Percentiles rank a stretch among this genome's conserved stretches.
Conservation (phyloP, 1,140 invertebrate genomes). For the Eufriesea mexicana region DNA sequence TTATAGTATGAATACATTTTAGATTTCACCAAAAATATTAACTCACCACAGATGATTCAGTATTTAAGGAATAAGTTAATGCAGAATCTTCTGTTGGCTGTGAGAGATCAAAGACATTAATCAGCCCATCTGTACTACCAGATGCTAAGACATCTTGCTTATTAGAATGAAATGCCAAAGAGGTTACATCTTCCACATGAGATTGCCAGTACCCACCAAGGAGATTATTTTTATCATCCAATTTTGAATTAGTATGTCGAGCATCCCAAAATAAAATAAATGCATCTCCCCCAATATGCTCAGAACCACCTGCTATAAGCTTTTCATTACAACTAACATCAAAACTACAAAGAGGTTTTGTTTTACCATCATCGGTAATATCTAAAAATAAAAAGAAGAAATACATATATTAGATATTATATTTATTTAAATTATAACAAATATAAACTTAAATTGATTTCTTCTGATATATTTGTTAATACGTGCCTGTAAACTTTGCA, state of each 20-base stretch:
- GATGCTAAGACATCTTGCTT: constrained; percentile 87
- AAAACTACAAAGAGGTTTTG: constrained; percentile 87
- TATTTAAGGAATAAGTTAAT: constrained; percentile 90
- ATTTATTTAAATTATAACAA: constrained; percentile 19
- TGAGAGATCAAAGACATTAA: constrained; percentile 92
- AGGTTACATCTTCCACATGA: constrained; percentile 92
- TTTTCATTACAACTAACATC: constrained; percentile 89
- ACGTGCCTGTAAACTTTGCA: constrained; percentile 84
- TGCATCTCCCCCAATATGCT: constrained; percentile 87
- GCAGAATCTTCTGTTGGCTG: constrained; percentile 91
- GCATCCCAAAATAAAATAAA: constrained; percentile 93
- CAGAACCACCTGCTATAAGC: constrained; percentile 90
- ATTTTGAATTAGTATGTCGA: constrained; percentile 79
- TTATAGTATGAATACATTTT: background rate
- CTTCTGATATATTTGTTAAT: background rate
- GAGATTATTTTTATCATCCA: constrained; percentile 81
- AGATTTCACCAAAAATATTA: background rate
- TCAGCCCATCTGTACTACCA: constrained; percentile 92
- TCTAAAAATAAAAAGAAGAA: constrained; percentile 71
- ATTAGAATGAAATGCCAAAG: constrained; percentile 90
- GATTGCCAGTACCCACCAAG: constrained; percentile 94
- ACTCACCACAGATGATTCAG: constrained; percentile 90
- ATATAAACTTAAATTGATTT: constrained; percentile 51
- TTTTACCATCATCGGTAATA: constrained; percentile 77
- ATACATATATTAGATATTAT: background rate